Percentiles rank a stretch among this genome's conserved stretches.
Evolutionary conservation across 2,888 invertebrate genomes (phyloP).

Genomic region (Cosmorhoe ocellata): DNA sequence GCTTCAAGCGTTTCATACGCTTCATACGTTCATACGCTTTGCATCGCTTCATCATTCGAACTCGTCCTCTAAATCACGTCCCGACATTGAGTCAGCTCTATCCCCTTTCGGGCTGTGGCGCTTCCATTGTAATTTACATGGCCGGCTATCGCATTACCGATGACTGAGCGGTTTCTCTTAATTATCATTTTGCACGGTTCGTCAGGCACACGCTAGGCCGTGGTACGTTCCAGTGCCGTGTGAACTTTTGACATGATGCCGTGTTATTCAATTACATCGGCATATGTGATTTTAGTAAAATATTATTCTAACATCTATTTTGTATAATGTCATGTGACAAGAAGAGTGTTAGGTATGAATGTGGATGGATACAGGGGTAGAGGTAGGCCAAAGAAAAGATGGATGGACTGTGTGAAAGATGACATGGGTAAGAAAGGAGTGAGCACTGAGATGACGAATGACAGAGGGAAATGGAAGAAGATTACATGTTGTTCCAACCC

Average conservation of each 20-base stretch:
- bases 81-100: slow-evolving; percentile 14
- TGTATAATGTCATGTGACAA: too few species aligned
- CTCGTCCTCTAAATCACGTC: slow-evolving; percentile 15
- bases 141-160: slow-evolving; percentile 77
- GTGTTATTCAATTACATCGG: slow-evolving; percentile 8
- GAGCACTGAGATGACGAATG: too few species aligned
- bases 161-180: slow-evolving; percentile 81
- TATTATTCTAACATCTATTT: background rate
- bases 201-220: slow-evolving; percentile 67
- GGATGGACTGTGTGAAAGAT: too few species aligned
- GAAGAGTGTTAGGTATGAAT: too few species aligned
- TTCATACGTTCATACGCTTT: too few species aligned
- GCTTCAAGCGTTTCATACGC: too few species aligned
- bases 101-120: slow-evolving; percentile 10
- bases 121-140: slow-evolving; percentile 66
- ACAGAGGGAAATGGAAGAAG: too few species aligned
- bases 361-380: too few species aligned
- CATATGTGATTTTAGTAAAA: background rate
- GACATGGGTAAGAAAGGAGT: too few species aligned
- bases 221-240: slow-evolving; percentile 13
- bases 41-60: slow-evolving; percentile 5
- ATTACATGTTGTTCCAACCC: too few species aligned
- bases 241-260: slow-evolving; percentile 15
- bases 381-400: too few species aligned
- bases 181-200: slow-evolving; percentile 82